Conservation (phyloP, 2,113 vertebrate genomes). For the Ammodytes marinus region DNA sequence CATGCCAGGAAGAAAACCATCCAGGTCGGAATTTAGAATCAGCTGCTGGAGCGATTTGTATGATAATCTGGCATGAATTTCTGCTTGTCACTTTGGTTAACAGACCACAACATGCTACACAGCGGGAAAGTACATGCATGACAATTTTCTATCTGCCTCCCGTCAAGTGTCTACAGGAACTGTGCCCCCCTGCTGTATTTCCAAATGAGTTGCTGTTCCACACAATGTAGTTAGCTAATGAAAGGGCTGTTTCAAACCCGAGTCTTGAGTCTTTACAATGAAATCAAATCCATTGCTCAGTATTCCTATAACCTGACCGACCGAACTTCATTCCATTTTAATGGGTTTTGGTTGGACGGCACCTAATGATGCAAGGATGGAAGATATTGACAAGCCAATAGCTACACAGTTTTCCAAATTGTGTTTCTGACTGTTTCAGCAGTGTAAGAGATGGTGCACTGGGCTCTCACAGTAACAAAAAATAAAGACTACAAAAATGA, state of each 20-base stretch:
- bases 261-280: not conserved
- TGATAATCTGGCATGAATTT: not conserved
- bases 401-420: not conserved
- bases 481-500: not conserved
- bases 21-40: not conserved
- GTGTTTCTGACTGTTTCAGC: not conserved
- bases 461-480: not conserved
- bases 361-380: not conserved
- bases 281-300: not conserved
- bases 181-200: slow-evolving; percentile 4
- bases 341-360: not conserved
- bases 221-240: not conserved
- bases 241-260: not conserved
- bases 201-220: slow-evolving; percentile 12
- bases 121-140: slow-evolving; percentile 1
- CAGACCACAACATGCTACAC: not conserved
- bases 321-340: not conserved
- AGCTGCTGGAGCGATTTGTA: not conserved
- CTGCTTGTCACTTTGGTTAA: slow-evolving; percentile 7
- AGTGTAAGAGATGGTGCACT: not conserved
- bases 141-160: not conserved
- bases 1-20: not conserved
- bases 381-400: not conserved
- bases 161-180: not conserved
- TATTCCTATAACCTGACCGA: not conserved